Conservation (phyloP, 2,888 invertebrate species). For the Beris chalybata region DNA sequence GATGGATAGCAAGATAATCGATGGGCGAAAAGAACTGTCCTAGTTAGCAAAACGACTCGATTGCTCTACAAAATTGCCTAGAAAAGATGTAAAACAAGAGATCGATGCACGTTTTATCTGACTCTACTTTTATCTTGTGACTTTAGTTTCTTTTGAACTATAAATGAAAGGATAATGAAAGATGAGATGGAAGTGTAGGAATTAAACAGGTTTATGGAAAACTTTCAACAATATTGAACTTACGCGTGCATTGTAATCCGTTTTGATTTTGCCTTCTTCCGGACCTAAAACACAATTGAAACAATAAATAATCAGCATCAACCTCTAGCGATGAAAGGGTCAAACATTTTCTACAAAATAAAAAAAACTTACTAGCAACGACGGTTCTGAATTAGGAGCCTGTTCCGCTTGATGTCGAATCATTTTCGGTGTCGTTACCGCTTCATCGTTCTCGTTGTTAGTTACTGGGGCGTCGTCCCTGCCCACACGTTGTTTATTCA, state of each 20-base stretch:
- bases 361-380: conserved; percentile 44
- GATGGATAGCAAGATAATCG: no score
- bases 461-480: conserved; percentile 32
- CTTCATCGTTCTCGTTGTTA: conserved; percentile 17
- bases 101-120: no score
- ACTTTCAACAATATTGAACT: conserved; percentile 40
- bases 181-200: no score
- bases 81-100: no score
- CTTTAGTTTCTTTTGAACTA: no score
- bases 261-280: conserved; percentile 42
- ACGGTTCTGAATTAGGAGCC: conserved; percentile 50
- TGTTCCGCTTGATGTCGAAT: conserved; percentile 42
- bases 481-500: conserved; percentile 19
- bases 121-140: no score
- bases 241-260: conserved; percentile 52
- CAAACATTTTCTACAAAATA: no score
- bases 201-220: no score
- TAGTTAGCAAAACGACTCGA: no score
- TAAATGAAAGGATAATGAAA: no score
- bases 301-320: neutral
- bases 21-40: no score
- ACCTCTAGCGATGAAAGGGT: neutral
- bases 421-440: conserved; percentile 42
- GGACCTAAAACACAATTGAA: conserved; percentile 33
- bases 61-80: no score